Conservation (phyloP, 2,797 vertebrate genomes). For the Coilia nasus region DNA sequence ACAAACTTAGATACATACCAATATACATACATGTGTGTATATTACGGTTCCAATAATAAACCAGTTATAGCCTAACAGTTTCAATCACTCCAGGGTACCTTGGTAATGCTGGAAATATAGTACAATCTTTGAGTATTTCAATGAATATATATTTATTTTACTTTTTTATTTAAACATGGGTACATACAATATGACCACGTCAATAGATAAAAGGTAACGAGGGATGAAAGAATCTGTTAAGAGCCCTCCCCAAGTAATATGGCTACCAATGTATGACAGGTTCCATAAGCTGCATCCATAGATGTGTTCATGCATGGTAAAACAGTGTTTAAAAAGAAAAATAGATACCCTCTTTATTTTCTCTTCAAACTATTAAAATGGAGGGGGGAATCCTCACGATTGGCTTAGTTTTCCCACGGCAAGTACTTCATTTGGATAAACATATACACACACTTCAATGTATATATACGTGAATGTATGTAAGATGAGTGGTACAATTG, state of each 20-base stretch:
- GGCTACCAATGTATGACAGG: slow-evolving; percentile 68
- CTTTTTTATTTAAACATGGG: slow-evolving; percentile 71
- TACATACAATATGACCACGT: slow-evolving; percentile 77
- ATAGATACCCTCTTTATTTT: slow-evolving; percentile 58
- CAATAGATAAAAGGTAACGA: slow-evolving; percentile 71
- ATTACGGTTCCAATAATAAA: slow-evolving; percentile 81
- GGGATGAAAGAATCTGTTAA: slow-evolving; percentile 69
- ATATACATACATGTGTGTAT: slow-evolving; percentile 86
- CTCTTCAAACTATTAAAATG: slow-evolving; percentile 31
- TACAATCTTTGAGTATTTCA: slow-evolving; percentile 80
- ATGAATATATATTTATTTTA: slow-evolving; percentile 70
- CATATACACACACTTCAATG: slow-evolving; percentile 74
- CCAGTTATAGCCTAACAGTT: slow-evolving; percentile 79
- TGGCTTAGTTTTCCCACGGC: slow-evolving; percentile 56
- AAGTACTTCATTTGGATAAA: slow-evolving; percentile 69
- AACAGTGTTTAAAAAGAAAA: slow-evolving; percentile 63
- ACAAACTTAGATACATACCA: slow-evolving; percentile 86
- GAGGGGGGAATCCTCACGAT: slow-evolving; percentile 27
- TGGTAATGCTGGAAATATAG: slow-evolving; percentile 78
- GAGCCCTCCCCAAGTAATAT: slow-evolving; percentile 55
- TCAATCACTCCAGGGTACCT: slow-evolving; percentile 79
- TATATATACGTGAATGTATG: slow-evolving; percentile 74
- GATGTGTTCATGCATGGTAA: slow-evolving; percentile 69
- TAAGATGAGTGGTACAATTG: slow-evolving; percentile 62
- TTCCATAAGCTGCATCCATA: slow-evolving; percentile 67